Evolutionary conservation across 2,113 vertebrate species (phyloP), one percentile per base, ranked within the genome.

Genomic region (Nerophis lumbriciformis): DNA sequence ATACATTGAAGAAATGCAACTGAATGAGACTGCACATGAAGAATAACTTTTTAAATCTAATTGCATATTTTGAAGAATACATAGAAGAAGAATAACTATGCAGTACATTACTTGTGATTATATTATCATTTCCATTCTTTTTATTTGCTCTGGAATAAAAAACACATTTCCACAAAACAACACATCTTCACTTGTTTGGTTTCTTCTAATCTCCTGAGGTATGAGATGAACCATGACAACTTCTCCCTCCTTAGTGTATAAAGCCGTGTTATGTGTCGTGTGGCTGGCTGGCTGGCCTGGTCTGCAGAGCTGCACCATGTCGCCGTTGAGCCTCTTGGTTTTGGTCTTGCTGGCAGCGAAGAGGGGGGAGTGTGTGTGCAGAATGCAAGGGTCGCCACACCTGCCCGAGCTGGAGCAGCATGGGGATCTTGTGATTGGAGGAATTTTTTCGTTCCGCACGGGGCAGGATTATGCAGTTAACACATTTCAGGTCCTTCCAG

Each of bases 391-490:
- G 12, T 65, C 50, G 5, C 49, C 56, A 54, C 68, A 83, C 55
- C 65, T 47, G 36, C 83, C 90, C 66, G 88, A 89, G 69, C 64
- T 90, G 54, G 60, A 72, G 16, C 71, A 77, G 64, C 79, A 88
- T 63, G 89, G 90, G 5, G 79, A 90, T 56, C 45, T 91, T 35
- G 38, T 88, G 36, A 87, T 91, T 2, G 90, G 90, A 61, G 90
- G 88, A 66, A 88, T 92, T 69, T 92, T 92, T 77, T 92, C 90
- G 51, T 92, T 92, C 69, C 86, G 83, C 53, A 90, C 88, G 28
- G 71, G 75, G 48, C 88, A 90, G 65, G 76, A 88, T 50, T 75
- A 83, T 56, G 66, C 80, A n/a, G 58, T 54, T 48, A 68, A 90
- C 61, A 76, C 79, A 53, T 92, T 89, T 76, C 63, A 80, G 63